Base-by-base conservation (phyloP, 2,888 invertebrate genomes). In the Odontocolon sp. region DNA sequence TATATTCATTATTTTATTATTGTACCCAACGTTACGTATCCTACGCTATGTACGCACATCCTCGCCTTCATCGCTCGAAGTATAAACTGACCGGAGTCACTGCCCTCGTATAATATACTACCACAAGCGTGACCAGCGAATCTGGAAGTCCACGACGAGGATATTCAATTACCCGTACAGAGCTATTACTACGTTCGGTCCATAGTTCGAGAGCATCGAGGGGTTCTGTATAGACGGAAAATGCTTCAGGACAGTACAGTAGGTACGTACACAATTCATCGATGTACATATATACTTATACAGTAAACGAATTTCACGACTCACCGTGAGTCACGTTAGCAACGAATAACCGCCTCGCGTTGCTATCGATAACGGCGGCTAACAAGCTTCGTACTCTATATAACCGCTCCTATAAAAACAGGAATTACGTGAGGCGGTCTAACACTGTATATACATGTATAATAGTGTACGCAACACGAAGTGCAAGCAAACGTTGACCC, bases 101-200 rank as follows among this genome's bases (percentile, higher is more conserved):
- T 68, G 68, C 36, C 68, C 68, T 68, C 68, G 57, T 68, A 57
- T 57, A 57, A 57, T 47, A n/a, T n/a, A 68, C 45, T 36, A 33
- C 56, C 36, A 57, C 57, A 18, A 68, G 57, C 68, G 68, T 57
- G 57, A 68, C 56, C 68, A 45, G 47, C 36, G 45, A 68, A 68
- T 68, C 68, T 57, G 57, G 28, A 57, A 68, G 68, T 57, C 47
- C 56, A 57, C 68, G 68, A 57, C 57, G 68, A 26, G 66, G 31
- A 54, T 66, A 68, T 68, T 68, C 68, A 68, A 68, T 68, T 68
- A 68, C 57, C 56, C 45, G 47, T 33, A 56, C 28, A 14, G 59
- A 31, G 45, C 56, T 47, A 47, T 57, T 68, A 57, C 67, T 14
- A 45, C 45, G 57, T 57, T 33, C 14, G 42, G 42, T 45, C 52